Percentiles rank a stretch among this genome's conserved stretches.
These are phyloP conservation scores for Todus mexicanus DNA, from an alignment of 2,797 vertebrate genomes.

Conservation along the genomic window DNA sequence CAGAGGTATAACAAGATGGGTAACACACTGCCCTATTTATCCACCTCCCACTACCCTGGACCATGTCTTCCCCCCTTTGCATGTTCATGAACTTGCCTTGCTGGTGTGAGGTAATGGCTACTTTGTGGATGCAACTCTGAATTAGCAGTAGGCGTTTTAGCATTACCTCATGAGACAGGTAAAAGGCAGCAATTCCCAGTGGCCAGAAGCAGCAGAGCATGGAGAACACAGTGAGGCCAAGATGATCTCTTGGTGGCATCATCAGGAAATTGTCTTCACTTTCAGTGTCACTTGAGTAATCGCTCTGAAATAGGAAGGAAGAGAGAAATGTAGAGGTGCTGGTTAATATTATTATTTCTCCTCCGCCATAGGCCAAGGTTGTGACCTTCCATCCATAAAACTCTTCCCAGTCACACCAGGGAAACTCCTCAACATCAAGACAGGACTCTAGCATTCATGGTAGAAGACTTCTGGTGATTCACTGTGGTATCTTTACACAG, in stretches of 20 bases:
- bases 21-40: not conserved
- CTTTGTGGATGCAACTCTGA: not conserved
- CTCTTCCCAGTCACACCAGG: not conserved
- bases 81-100: not conserved
- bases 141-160: not conserved
- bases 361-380: not conserved
- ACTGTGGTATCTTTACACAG: not conserved
- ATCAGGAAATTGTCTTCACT: constrained; percentile 93
- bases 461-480: not conserved
- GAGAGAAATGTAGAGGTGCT: not conserved
- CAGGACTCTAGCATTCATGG: not conserved
- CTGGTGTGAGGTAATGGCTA: not conserved
- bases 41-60: not conserved
- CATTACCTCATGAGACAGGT: constrained; percentile 91
- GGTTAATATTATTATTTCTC: not conserved
- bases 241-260: constrained; percentile 91
- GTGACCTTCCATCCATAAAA: not conserved
- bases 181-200: constrained; percentile 92
- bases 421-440: not conserved
- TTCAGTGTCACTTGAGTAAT: constrained; percentile 91
- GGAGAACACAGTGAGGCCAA: constrained; percentile 94
- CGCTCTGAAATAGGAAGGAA: constrained; percentile 75
- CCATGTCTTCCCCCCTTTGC: not conserved
- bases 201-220: constrained; percentile 99
- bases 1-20: not conserved